Conservation (phyloP, 2,888 invertebrate genomes). For the Papilio protenor region DNA sequence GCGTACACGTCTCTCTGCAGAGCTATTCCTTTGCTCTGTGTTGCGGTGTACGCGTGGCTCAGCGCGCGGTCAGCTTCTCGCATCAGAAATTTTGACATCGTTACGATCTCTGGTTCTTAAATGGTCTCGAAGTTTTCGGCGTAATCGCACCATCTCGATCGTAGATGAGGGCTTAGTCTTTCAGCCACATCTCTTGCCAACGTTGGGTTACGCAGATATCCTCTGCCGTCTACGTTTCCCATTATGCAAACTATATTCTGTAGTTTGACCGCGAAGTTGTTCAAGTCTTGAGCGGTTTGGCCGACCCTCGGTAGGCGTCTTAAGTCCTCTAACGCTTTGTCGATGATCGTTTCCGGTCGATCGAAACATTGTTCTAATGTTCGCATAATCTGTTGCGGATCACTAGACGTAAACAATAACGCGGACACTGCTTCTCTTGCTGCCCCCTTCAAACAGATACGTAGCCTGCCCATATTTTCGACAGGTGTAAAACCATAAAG, state of each 20-base stretch:
- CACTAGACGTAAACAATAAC: too few relatives aligned
- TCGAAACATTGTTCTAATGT: too few relatives aligned
- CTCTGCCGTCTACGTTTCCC: neutral
- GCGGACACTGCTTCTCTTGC: too few relatives aligned
- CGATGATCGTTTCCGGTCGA: slow-evolving; percentile 1
- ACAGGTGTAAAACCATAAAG: neutral
- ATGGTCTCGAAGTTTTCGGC: neutral
- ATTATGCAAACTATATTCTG: neutral
- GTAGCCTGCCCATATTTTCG: neutral
- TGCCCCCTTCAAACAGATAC: neutral
- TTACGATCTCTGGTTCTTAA: neutral
- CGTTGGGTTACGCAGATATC: neutral
- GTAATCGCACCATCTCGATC: slow-evolving; percentile 10
- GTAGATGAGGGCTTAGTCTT: neutral
- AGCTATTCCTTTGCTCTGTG: neutral
- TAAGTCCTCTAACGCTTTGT: neutral
- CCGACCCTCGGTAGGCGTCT: neutral
- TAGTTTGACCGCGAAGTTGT: neutral
- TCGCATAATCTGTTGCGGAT: too few relatives aligned
- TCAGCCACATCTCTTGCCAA: neutral
- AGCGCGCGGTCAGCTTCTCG: neutral
- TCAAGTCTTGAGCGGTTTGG: neutral
- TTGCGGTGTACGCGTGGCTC: neutral
- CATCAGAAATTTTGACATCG: neutral
- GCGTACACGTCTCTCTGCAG: too few relatives aligned